A percentile compares a stretch with the other conserved stretches of the same genome.
These are phyloP conservation scores for rat (Rattus norvegicus) DNA, from an alignment of 2,113 vertebrate genomes.

Conservation along the genomic window DNA sequence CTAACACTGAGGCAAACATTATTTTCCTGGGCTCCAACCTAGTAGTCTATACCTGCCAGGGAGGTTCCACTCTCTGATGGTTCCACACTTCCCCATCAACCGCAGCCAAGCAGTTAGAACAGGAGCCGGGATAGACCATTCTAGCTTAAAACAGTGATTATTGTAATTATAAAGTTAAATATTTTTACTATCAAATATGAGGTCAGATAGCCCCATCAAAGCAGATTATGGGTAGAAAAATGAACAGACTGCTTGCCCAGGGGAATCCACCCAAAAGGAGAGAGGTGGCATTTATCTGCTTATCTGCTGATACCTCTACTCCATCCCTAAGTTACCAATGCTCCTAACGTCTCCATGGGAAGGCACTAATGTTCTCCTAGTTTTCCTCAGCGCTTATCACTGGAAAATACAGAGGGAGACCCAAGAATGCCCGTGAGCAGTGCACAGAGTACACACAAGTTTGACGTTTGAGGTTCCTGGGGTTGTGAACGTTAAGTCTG, in stretches of 20 bases:
- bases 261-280: neutral
- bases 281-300: neutral
- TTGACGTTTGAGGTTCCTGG: neutral
- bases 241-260: neutral
- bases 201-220: no score
- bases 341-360: neutral
- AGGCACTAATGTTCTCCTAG: neutral
- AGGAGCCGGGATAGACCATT: neutral
- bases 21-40: neutral
- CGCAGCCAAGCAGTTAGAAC: neutral
- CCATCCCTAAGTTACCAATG: neutral
- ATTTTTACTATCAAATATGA: neutral
- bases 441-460: no score
- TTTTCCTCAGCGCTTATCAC: neutral
- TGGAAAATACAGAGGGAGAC: neutral
- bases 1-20: neutral
- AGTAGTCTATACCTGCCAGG: neutral
- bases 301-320: neutral
- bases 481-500: neutral
- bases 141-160: neutral
- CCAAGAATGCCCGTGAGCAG: neutral
- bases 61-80: rapidly evolving
- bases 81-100: neutral
- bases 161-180: neutral
- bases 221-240: neutral